Evolutionary conservation across 2,113 vertebrate species (phyloP).

Genomic region (Nestor notabilis): DNA sequence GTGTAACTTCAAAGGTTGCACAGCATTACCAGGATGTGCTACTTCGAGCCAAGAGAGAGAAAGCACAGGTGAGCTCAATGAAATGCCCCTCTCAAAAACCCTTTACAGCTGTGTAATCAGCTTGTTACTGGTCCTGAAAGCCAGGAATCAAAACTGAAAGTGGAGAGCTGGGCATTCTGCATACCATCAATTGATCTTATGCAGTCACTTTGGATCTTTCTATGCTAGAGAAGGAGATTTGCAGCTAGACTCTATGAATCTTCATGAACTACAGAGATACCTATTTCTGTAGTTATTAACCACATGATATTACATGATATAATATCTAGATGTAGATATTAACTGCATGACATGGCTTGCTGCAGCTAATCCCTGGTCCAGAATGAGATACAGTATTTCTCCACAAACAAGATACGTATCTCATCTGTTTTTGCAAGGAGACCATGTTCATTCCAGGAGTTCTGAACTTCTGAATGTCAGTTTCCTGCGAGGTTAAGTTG

Average conservation of each 20-base stretch:
- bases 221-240: not conserved
- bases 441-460: not conserved
- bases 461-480: not conserved
- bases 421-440: not conserved
- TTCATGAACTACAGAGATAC: not conserved
- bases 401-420: not conserved
- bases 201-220: not conserved
- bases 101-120: not conserved
- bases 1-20: conserved; percentile 83
- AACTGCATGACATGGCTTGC: not conserved
- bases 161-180: not conserved
- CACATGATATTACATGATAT: no score
- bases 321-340: not conserved
- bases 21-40: conserved; percentile 95
- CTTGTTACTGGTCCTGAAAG: not conserved
- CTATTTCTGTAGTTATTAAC: no score
- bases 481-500: not conserved
- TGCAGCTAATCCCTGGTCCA: not conserved
- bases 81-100: not conserved
- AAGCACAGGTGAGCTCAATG: conserved; percentile 85
- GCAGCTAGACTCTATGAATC: not conserved
- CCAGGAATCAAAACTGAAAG: not conserved
- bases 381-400: not conserved
- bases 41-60: conserved; percentile 91
- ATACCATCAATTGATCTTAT: not conserved